Percentiles rank a stretch among this genome's conserved stretches.
Conservation (phyloP, 2,888 invertebrate genomes). For the Drosophila bunnanda region DNA sequence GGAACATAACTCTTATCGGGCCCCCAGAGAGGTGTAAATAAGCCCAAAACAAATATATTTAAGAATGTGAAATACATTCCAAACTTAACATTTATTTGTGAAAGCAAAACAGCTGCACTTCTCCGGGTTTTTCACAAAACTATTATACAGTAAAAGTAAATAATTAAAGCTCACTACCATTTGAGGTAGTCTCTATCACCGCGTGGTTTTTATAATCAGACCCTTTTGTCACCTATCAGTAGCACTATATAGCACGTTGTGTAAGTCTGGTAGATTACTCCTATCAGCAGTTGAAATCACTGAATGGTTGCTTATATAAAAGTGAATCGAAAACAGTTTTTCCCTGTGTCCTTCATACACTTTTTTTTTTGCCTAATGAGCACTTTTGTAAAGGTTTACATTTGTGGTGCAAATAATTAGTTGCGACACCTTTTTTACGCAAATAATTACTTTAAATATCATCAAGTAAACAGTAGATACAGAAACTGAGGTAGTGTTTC, state of each 20-base stretch:
- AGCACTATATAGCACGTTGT: constrained; percentile 1
- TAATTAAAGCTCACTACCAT: constrained; percentile 2
- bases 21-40: constrained; percentile 26
- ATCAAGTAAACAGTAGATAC: constrained; percentile 10
- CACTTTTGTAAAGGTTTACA: not conserved
- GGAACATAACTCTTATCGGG: constrained; percentile 38
- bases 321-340: constrained; percentile 12
- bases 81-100: constrained; percentile 9
- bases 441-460: constrained; percentile 34
- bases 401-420: constrained; percentile 24
- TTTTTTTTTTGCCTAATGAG: not conserved
- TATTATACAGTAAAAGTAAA: not conserved
- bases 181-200: constrained; percentile 34
- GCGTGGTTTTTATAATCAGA: constrained; percentile 24
- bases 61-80: constrained; percentile 15
- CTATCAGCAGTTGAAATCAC: constrained; percentile 22
- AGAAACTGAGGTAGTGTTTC: constrained; percentile 6
- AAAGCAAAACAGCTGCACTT: constrained; percentile 23
- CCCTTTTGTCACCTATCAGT: not conserved
- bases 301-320: constrained; percentile 25
- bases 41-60: constrained; percentile 13
- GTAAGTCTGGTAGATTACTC: constrained; percentile 24
- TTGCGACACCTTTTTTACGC: constrained; percentile 1
- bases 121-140: constrained; percentile 2
- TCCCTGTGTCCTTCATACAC: constrained; percentile 1